These are phyloP conservation scores for Scelioninae gen. 1 DNA, from an alignment of 2,888 invertebrate genomes.

Conservation along the genomic window DNA sequence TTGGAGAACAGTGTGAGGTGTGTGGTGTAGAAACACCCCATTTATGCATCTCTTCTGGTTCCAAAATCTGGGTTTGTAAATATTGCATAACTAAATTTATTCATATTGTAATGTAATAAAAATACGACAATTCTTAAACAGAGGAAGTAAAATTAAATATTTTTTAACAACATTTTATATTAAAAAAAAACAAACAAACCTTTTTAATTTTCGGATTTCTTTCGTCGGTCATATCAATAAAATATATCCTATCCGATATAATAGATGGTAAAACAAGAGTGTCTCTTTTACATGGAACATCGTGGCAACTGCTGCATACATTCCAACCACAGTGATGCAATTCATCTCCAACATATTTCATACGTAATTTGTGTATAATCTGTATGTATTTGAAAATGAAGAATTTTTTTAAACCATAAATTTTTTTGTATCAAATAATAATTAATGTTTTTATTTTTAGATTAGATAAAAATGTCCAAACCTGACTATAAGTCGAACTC, in stretches of 20 bases:
- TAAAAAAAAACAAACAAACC: conserved; percentile 83
- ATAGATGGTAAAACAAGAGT: conserved; percentile 93
- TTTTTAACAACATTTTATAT: neutral
- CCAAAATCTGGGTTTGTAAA: conserved; percentile 88
- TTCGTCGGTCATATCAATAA: conserved; percentile 91
- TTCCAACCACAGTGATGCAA: conserved; percentile 99
- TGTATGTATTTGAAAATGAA: conserved; percentile 81
- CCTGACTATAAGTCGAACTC: conserved; percentile 93
- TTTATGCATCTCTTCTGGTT: conserved; percentile 91
- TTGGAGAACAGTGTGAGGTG: conserved; percentile 96
- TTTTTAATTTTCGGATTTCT: conserved; percentile 90
- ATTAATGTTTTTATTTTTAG: too few relatives aligned
- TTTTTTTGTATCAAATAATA: too few relatives aligned
- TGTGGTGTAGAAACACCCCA: conserved; percentile 94
- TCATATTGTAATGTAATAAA: too few relatives aligned
- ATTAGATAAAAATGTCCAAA: too few relatives aligned
- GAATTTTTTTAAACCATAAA: neutral
- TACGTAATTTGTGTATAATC: conserved; percentile 94
- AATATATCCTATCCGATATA: conserved; percentile 92
- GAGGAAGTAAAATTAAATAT: too few relatives aligned
- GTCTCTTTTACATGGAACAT: conserved; percentile 87
- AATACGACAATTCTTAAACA: too few relatives aligned
- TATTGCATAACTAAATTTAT: neutral
- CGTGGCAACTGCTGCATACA: conserved; percentile 96
- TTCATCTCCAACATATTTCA: conserved; percentile 92